Evolutionary conservation across 2,113 vertebrate species (phyloP), one percentile per base, ranked within the genome.

Genomic region (Theropithecus gelada): DNA sequence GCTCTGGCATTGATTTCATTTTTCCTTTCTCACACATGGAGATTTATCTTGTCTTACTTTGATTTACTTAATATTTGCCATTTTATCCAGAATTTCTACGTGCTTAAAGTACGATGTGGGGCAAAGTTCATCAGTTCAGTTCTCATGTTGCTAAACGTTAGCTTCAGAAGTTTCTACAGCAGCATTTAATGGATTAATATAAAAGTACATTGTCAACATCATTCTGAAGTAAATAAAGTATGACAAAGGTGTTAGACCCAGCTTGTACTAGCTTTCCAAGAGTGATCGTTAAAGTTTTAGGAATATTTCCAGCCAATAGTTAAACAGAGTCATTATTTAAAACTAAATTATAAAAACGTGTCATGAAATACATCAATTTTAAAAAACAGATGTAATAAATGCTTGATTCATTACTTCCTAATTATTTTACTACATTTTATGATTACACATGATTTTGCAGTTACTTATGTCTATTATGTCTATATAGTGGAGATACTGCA

Each of bases 321-420:
- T 89, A 90, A 86, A 80, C 14, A 93, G 35, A 96, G 40, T n/a
- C 18, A 85, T 90, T 80, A 43, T 85, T 52, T 59, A 92, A 92
- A 66, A 88, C 55, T 92, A 92, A 94, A 80, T 84, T 80, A 75
- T 9, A 35, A 32, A 70, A 76, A 90, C 4, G 32, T 70, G 13
- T 61, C n/a, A 79, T 40, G 50, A 66, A 40, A 22, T 40, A 64
- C 30, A n/a, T 84, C n/a, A 52, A 80, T 64, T 64, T 64, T 32
- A 1, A 30, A 72, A 85, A 40, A 70, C 8, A 96, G 27, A 43
- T 40, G 2, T 55, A 75, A 75, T 82, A 79, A 91, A 35, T 61
- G 20, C 16, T 93, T 66, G 22, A 92, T 4, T 86, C 32, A 55
- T n/a, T 52, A 92, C 3, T 92, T 45, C 40, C 40, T 70, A 64